These are phyloP conservation scores for Bergia sp. DNA, from an alignment of 92 coral and sea anemone species.

Conservation along the genomic window DNA sequence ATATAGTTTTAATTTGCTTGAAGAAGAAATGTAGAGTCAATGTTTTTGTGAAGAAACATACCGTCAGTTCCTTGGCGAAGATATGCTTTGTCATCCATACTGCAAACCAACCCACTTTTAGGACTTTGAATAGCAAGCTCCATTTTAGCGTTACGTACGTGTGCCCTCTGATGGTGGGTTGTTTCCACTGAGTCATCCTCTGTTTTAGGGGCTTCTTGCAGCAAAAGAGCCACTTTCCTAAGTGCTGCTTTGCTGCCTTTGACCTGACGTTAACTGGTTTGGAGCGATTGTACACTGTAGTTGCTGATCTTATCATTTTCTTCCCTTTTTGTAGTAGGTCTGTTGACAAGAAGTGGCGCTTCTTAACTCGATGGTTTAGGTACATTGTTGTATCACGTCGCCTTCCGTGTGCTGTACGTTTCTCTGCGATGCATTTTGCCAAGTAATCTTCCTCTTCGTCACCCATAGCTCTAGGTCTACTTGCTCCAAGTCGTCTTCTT, in stretches of 20 bases:
- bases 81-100: constrained; percentile 28
- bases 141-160: constrained; percentile 3
- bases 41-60: not conserved
- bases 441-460: constrained; percentile 50
- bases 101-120: not conserved
- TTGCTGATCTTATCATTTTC: constrained; percentile 29
- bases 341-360: constrained; percentile 27
- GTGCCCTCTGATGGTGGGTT: constrained; percentile 34
- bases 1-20: too few species aligned
- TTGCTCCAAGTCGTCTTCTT: constrained; percentile 10
- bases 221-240: constrained; percentile 39
- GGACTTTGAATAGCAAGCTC: constrained; percentile 1
- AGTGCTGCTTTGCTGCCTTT: constrained; percentile 14
- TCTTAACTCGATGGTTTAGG: constrained; percentile 42
- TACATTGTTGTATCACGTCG: constrained; percentile 55
- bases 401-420: constrained; percentile 52
- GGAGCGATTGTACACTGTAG: constrained; percentile 30
- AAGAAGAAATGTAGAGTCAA: too few species aligned
- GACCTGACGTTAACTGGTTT: constrained; percentile 13
- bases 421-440: constrained; percentile 50
- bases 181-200: constrained; percentile 23
- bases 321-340: constrained; percentile 15
- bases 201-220: constrained; percentile 24
- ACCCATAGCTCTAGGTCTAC: constrained; percentile 11
- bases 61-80: constrained; percentile 27